Evolutionary conservation across 2,113 vertebrate species (phyloP), one percentile per base, ranked within the genome.

Genomic region (Microcebus lehilahytsara): DNA sequence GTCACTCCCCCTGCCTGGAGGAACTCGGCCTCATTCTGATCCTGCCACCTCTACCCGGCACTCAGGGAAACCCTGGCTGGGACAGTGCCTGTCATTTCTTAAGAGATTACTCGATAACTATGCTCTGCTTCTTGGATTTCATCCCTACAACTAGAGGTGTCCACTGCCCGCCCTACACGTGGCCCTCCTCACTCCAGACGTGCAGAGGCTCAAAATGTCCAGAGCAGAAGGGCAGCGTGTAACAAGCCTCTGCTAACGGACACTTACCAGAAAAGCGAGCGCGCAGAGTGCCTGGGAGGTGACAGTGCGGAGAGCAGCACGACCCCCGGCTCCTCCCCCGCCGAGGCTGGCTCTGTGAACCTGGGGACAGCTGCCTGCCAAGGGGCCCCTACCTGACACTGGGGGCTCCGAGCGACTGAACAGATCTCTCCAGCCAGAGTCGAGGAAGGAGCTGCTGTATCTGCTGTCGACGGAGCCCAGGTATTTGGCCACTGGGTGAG

Each of bases 401-500:
- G 99, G 99, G 0, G 99, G 98, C 96, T 99, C 99, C 0, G 99
- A 97, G 91, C 99, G 99, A 95, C 98, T 99, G 96, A 99, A 99
- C 83, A 99, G 95, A 27, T 99, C 99, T 95, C 99, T 98, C 99
- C 99, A 99, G 0, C 98, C 97, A 23, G 98, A 96, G 66, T 99
- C 99, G 46, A 99, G 98, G 97, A 99, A 99, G 71, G 98, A 98
- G 22, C 99, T 98, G 87, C 98, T 98, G 92, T 99, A 99, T 90
- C 99, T 99, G 94, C 99, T 99, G 97, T 99, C 99, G 0, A 99
- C 98, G 30, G 99, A 98, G 32, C 99, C 99, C 46, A 99, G 96
- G 98, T 99, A 99, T 98, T 99, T 99, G 87, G 99, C 99, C 34
- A 99, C 99, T 0, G 99, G 99, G 85, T 99, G 99, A 56, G 99